Evolutionary conservation across 2,113 vertebrate species (phyloP).

Genomic region (zebrafish (Danio rerio)): DNA sequence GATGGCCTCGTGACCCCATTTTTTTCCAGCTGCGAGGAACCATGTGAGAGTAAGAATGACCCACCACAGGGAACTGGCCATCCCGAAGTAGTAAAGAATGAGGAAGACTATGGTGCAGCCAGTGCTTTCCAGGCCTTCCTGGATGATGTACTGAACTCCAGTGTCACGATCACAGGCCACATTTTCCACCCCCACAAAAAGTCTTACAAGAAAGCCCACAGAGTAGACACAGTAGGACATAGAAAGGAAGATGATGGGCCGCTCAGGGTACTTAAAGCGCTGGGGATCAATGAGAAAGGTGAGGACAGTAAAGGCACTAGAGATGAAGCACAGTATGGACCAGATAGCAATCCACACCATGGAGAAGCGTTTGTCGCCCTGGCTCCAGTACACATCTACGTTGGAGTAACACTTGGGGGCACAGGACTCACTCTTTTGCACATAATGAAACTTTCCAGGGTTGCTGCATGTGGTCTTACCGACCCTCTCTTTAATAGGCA

Average conservation of each 20-base stretch:
- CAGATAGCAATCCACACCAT: conserved; percentile 93
- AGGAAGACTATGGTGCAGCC: conserved; percentile 98
- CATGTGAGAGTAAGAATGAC: conserved; percentile 94
- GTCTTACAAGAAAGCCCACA: conserved; percentile 92
- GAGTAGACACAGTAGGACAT: conserved; percentile 99
- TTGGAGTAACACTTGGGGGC: conserved; percentile 89
- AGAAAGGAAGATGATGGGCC: conserved; percentile 97
- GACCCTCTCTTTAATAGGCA: conserved; percentile 76
- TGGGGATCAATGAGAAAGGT: conserved; percentile 94
- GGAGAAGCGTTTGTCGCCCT: conserved; percentile 91
- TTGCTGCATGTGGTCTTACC: conserved; percentile 83
- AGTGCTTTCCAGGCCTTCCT: conserved; percentile 96
- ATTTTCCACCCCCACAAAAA: conserved; percentile 91
- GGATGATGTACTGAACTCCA: conserved; percentile 95
- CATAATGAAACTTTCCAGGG: conserved; percentile 93
- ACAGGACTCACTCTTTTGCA: conserved; percentile 93
- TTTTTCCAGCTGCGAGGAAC: conserved; percentile 96
- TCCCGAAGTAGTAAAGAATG: conserved; percentile 96
- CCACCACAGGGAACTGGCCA: conserved; percentile 99
- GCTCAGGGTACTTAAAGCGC: conserved; percentile 95
- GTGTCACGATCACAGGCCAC: conserved; percentile 94
- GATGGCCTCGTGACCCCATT: conserved; percentile 98
- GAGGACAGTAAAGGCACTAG: conserved; percentile 96
- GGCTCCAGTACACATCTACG: conserved; percentile 98
- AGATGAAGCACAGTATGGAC: conserved; percentile 94